Base-by-base conservation (phyloP, 2,888 invertebrate species). In the Andrena bicolor region DNA sequence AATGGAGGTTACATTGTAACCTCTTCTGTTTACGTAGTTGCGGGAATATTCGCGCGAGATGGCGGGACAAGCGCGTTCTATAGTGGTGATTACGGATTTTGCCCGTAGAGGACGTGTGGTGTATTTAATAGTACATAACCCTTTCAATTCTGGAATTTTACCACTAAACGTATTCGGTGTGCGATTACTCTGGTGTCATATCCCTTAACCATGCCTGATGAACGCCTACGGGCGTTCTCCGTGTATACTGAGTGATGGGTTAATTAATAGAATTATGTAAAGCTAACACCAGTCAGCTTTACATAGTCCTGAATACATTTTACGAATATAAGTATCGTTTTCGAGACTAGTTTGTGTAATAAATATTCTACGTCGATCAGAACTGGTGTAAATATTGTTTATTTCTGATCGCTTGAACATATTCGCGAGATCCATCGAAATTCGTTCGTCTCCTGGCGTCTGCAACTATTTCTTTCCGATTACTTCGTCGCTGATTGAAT, bases 1-100 rank as follows among this genome's bases (percentile, higher is more conserved):
- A 20, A 23, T 30, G 8, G 48, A 51, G 72, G 76, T 76, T 71
- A 63, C 51, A 53, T 28, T 3, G 16, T 64, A 70, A 26, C 48
- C 51, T 78, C 7, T 35, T 23, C 23, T 23, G 23, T 23, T 10
- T 23, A 56, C 10, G 23, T 56, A 20, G 23, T 56, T 56, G 20
- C 10, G 23, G 3, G 0, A 5, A 2, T 41, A 6, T 69, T 16
- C 0, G n/a, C 13, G 26, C 1, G 3, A 75, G 69, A 69, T 60
- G 60, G 49, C 75, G 60, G 26, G 16, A 10, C 2, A 41, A 16
- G 2, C 26, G 0, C 4, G 8, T 10, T 56, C 56, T 20, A 26
- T 16, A 10, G 8, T 13, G 4, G 26, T 23, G 53, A 0, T 53
- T 53, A 10, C 8, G 20, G 8, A 56, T 23, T 56, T 56, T 0